These are phyloP conservation scores for Tetranychus piercei DNA, from an alignment of 2,888 invertebrate species.

Conservation along the genomic window DNA sequence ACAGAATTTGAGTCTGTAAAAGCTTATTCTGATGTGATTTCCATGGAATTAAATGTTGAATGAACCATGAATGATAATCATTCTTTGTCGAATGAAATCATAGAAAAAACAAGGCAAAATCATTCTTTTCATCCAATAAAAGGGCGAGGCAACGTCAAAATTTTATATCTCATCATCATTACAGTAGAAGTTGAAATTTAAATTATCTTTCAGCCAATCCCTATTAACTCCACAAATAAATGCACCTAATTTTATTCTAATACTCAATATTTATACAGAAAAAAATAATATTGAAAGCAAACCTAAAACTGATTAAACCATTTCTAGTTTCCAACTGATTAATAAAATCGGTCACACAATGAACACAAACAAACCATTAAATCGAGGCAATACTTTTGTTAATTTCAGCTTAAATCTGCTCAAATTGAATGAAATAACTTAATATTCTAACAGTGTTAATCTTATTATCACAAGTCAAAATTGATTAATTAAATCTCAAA, in stretches of 20 bases:
- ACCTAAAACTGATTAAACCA: no score
- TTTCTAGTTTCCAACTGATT: no score
- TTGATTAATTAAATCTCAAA: no score
- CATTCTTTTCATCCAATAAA: not conserved
- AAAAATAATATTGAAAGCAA: no score
- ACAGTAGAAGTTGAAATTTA: not conserved
- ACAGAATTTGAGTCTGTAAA: not conserved
- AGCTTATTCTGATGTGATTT: constrained; percentile 1
- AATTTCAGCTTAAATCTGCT: no score
- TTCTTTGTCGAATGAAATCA: not conserved
- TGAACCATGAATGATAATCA: not conserved
- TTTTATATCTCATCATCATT: constrained; percentile 1
- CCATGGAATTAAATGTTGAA: not conserved
- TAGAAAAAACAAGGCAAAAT: not conserved
- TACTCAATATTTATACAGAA: no score
- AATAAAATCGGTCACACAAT: no score
- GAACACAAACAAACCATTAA: no score
- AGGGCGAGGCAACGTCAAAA: not conserved
- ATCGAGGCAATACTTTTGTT: no score
- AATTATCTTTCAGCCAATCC: not conserved
- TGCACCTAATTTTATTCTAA: not conserved
- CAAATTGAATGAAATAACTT: no score
- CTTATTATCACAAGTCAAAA: no score
- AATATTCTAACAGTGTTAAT: no score
- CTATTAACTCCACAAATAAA: not conserved